Conservation (phyloP, 2,113 vertebrate species). For the Bostrychus sinensis region DNA sequence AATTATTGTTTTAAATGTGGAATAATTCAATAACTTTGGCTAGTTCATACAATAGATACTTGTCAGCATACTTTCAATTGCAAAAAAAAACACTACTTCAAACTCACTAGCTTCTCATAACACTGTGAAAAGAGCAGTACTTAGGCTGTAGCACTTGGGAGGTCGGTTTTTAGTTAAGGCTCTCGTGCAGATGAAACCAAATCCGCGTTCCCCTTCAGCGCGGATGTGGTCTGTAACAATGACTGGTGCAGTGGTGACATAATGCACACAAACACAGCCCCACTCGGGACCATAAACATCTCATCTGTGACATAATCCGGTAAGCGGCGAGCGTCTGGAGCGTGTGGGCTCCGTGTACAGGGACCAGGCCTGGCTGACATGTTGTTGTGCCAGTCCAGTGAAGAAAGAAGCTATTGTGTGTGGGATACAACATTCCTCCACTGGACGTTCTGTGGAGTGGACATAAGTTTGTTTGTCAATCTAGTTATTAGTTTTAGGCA, state of each 20-base stretch:
- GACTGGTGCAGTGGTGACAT: not conserved
- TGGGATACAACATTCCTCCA: slow-evolving; percentile 7
- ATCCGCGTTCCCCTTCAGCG: not conserved
- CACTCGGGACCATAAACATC: slow-evolving; percentile 33
- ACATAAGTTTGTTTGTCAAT: slow-evolving; percentile 26
- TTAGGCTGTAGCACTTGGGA: too few species aligned
- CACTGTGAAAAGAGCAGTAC: too few species aligned
- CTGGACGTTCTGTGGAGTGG: slow-evolving; percentile 18
- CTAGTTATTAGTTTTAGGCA: too few species aligned
- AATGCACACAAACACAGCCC: not conserved
- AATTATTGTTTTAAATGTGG: too few species aligned
- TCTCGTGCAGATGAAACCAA: not conserved
- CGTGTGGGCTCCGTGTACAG: slow-evolving; percentile 54
- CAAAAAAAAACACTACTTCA: too few species aligned
- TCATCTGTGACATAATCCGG: slow-evolving; percentile 68
- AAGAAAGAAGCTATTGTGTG: slow-evolving; percentile 88
- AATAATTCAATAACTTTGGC: too few species aligned
- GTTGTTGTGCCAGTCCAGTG: slow-evolving; percentile 81
- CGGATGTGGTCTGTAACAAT: not conserved
- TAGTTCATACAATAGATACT: too few species aligned
- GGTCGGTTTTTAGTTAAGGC: too few species aligned
- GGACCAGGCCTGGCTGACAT: slow-evolving; percentile 59
- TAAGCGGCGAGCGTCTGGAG: slow-evolving; percentile 55
- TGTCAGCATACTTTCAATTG: too few species aligned
- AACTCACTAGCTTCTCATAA: too few species aligned